Evolutionary conservation across 2,797 vertebrate species (phyloP).

Genomic region (Momotus momota): DNA sequence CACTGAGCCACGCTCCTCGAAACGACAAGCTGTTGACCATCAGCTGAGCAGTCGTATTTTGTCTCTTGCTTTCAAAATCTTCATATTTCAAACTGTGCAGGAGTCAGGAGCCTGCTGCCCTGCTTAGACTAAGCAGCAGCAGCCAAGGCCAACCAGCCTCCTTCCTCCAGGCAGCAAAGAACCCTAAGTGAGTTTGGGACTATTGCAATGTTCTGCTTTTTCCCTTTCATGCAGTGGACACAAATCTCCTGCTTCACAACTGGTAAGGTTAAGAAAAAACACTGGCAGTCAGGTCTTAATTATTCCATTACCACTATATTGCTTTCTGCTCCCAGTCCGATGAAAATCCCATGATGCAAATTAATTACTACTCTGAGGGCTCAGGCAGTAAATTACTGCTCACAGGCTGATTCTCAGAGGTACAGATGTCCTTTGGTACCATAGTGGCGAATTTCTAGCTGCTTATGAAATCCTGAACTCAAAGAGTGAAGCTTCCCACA

Average conservation of each 20-base stretch:
- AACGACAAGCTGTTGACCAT: neutral
- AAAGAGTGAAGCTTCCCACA: neutral
- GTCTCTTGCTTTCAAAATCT: neutral
- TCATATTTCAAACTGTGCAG: accelerated
- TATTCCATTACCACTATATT: neutral
- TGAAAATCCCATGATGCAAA: neutral
- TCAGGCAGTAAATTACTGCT: neutral
- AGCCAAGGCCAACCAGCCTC: neutral
- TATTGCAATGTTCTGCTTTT: neutral
- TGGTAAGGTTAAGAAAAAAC: neutral
- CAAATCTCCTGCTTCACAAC: neutral
- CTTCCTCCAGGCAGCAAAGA: neutral
- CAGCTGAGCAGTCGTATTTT: accelerated
- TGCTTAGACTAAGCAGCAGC: neutral
- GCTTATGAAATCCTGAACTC: neutral
- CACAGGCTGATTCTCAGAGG: neutral
- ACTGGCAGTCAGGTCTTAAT: neutral
- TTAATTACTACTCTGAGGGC: neutral
- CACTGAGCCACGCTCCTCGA: too few relatives aligned
- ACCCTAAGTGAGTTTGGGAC: neutral
- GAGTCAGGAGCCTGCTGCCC: neutral
- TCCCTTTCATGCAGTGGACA: accelerated
- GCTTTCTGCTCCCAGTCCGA: neutral
- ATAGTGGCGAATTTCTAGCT: neutral
- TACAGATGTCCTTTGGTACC: neutral